Evolutionary conservation across 1,140 invertebrate genomes (phyloP), one percentile per base, ranked within the genome.

Genomic region (Pentalonia nigronervosa): DNA sequence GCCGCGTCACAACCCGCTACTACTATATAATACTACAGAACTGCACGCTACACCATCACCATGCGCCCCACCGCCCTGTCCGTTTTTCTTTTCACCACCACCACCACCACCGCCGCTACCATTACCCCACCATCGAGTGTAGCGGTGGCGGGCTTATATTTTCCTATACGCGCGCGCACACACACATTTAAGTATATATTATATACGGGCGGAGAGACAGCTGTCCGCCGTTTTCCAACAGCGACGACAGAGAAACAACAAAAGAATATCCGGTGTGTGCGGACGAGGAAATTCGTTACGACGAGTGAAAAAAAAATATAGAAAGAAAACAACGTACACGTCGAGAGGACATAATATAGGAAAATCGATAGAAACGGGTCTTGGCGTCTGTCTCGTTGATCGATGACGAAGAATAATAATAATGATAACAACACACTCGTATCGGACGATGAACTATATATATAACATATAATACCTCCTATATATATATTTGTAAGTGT

Each of bases 321-420:
- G 9, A 53, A 34, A 90, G 30, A 90, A 84, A 41, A 84, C 23
- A 41, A 84, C 83, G 41, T 21, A 9, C 21, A 21, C 36, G 87
- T 89, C 2, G 34, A 36, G 7, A 48, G n/a, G 23, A 56, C 30
- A 48, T 41, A 23, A 48, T 41, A 23, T 30, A 30, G 45, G 84
- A 87, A 53, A 90, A 91, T 48, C 67, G 90, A 76, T 81, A 20
- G 90, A 48, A 41, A n/a, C 53, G 36, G 50, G 41, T 90, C 34
- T 7, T 45, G 84, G 9, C 11, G 47, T 90, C 56, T 11, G 60
- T 76, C 60, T 76, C n/a, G 21, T 83, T 91, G 90, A 83, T 92
- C 67, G 91, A 92, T 83, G 45, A 83, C 76, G 91, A 84, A 92
- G 7, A 92, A 91, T 83, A 91, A 76, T 67, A 67, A 67, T 76